phyloP scores from a whole-genome alignment of 2,888 invertebrate genomes.

The Diploptera punctata region DNA sequence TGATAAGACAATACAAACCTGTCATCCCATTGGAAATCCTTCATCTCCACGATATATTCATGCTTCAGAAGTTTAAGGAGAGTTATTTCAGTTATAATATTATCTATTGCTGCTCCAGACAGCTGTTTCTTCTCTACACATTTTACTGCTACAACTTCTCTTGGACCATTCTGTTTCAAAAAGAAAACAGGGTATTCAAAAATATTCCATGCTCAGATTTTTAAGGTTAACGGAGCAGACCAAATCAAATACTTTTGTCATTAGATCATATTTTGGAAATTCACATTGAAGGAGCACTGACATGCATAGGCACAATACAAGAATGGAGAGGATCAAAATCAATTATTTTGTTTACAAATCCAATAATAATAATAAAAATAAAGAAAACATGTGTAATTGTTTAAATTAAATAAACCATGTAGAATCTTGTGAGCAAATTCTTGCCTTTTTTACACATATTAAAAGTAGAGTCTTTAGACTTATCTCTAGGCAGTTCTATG shows the following conservation, averaged over 20 bases:
- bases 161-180: slow-evolving; percentile 60
- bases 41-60: slow-evolving; percentile 81
- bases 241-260: not conserved
- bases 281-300: not conserved
- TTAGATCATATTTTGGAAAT: not conserved
- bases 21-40: slow-evolving; percentile 81
- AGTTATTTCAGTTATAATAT: slow-evolving; percentile 82
- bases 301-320: not conserved
- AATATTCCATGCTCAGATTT: not conserved
- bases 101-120: slow-evolving; percentile 76
- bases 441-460: too few relatives aligned
- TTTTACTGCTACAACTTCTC: slow-evolving; percentile 80
- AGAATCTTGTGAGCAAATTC: too few relatives aligned
- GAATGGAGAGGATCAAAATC: not conserved
- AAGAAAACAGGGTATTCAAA: not conserved
- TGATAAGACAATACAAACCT: slow-evolving; percentile 60
- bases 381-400: too few relatives aligned
- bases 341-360: not conserved
- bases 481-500: too few relatives aligned
- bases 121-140: slow-evolving; percentile 76
- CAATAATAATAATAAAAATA: too few relatives aligned
- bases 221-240: not conserved
- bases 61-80: slow-evolving; percentile 80
- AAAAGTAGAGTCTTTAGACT: too few relatives aligned
- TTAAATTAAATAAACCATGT: too few relatives aligned